phyloP scores from a whole-genome alignment of 1,140 invertebrate genomes.

The Trichonephila clavipes region DNA sequence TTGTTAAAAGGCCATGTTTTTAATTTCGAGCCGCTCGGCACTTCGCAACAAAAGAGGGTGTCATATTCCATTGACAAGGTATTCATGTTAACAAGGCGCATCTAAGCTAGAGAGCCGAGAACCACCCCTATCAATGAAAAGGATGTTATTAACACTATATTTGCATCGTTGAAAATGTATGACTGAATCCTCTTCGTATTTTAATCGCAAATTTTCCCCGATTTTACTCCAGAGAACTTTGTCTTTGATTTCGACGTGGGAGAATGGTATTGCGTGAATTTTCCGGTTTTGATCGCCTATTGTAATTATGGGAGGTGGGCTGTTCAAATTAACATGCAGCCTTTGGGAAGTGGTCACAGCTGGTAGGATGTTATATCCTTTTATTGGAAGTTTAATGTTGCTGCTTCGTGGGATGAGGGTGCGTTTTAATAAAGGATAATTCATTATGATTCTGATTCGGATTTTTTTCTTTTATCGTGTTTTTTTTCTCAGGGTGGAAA shows the following conservation, averaged over 20 bases:
- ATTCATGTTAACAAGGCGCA: conserved; percentile 48
- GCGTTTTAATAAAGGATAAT: too few relatives aligned
- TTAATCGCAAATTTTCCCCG: conserved; percentile 59
- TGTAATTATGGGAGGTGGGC: background rate
- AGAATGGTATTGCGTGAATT: background rate
- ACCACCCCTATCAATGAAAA: background rate
- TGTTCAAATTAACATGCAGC: background rate
- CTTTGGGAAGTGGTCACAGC: background rate
- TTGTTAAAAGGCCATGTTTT: conserved; percentile 39
- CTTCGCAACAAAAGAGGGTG: conserved; percentile 51
- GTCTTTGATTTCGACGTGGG: background rate
- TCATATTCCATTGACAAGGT: conserved; percentile 53
- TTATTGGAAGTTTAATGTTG: background rate
- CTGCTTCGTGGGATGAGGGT: too few relatives aligned
- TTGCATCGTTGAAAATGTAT: conserved; percentile 58
- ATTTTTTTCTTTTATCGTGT: too few relatives aligned
- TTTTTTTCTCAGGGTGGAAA: too few relatives aligned
- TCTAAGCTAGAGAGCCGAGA: conserved; percentile 6
- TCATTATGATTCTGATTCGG: too few relatives aligned
- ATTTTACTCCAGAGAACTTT: conserved; percentile 15
- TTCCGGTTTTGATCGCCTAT: conserved; percentile 21
- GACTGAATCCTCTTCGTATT: conserved; percentile 12
- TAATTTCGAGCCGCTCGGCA: conserved; percentile 21
- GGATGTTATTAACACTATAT: conserved; percentile 49
- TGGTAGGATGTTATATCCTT: background rate